Conservation (phyloP, 1,140 invertebrate genomes). For the Hormaphis cornu region DNA sequence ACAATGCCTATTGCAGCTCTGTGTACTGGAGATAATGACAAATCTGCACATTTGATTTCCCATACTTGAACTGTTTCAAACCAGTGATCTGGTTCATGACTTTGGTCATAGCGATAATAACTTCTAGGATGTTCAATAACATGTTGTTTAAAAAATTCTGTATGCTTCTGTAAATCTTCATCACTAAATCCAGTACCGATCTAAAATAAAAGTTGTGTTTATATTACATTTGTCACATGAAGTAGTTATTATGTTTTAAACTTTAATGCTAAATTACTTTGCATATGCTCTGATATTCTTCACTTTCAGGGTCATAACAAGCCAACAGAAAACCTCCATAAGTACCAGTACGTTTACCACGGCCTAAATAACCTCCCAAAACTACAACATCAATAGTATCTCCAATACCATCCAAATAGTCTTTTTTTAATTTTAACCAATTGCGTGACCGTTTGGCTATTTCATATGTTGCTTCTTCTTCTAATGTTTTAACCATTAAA, state of each 20-base stretch:
- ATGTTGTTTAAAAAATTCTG: slow-evolving; percentile 67
- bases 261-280: slow-evolving; percentile 51
- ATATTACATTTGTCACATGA: neutral
- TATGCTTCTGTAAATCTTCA: slow-evolving; percentile 71
- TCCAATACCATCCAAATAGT: slow-evolving; percentile 90
- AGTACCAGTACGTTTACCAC: slow-evolving; percentile 84
- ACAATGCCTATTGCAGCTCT: slow-evolving; percentile 81
- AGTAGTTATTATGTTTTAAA: neutral
- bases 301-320: slow-evolving; percentile 88
- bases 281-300: slow-evolving; percentile 88
- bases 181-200: slow-evolving; percentile 97
- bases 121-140: slow-evolving; percentile 63
- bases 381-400: slow-evolving; percentile 93
- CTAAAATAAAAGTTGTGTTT: slow-evolving; percentile 45
- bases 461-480: slow-evolving; percentile 90
- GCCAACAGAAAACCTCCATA: slow-evolving; percentile 95
- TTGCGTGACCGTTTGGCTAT: slow-evolving; percentile 94
- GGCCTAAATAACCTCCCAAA: slow-evolving; percentile 88
- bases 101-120: slow-evolving; percentile 76
- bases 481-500: slow-evolving; percentile 95
- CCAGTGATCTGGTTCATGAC: slow-evolving; percentile 85
- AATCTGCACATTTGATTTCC: slow-evolving; percentile 98
- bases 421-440: slow-evolving; percentile 97
- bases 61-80: slow-evolving; percentile 87
- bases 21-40: slow-evolving; percentile 92